Evolutionary conservation across 2,113 vertebrate genomes (phyloP).

Genomic region (Sterrhoptilus dennistouni): DNA sequence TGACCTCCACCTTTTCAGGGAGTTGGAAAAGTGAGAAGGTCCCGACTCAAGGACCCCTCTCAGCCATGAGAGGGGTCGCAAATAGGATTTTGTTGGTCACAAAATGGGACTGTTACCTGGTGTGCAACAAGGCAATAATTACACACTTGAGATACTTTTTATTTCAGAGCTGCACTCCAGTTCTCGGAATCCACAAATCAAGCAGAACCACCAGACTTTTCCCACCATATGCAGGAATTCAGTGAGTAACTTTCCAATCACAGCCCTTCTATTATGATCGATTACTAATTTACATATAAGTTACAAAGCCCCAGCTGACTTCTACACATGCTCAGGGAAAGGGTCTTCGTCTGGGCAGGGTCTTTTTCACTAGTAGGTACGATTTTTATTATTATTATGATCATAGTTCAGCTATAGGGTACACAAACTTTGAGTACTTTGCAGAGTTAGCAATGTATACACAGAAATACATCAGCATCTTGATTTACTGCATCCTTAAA

Average conservation of each 20-base stretch:
- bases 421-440: background rate
- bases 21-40: background rate
- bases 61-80: background rate
- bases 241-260: background rate
- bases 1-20: background rate
- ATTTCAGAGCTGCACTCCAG: background rate
- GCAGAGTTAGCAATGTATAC: background rate
- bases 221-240: accelerated
- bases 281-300: background rate
- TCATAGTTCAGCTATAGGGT: background rate
- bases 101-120: background rate
- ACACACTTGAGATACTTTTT: background rate
- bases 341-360: background rate
- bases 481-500: background rate
- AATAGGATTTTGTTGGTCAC: background rate
- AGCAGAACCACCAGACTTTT: background rate
- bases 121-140: background rate
- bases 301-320: background rate
- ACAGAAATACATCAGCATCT: background rate
- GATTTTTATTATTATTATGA: background rate
- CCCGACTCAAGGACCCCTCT: accelerated
- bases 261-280: background rate
- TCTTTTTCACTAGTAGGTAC: background rate
- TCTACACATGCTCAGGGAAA: background rate
- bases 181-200: accelerated